Evolutionary conservation across 2,888 invertebrate species (phyloP).

Genomic region (Cinara cedri): DNA sequence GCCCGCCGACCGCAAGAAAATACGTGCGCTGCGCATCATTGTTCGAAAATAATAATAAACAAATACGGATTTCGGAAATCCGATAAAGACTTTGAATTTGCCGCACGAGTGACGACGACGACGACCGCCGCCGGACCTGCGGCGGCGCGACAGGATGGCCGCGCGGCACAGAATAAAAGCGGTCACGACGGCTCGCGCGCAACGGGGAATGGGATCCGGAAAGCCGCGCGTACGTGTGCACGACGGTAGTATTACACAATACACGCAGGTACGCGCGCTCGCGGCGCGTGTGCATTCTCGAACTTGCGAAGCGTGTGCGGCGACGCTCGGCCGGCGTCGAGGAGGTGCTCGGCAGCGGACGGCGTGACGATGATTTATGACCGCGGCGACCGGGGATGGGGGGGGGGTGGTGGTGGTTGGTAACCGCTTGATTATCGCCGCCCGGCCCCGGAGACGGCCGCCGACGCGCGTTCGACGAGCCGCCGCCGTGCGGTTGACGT

Average conservation of each 20-base stretch:
- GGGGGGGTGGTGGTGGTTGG: no score
- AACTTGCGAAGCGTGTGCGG: neutral
- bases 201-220: no score
- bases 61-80: neutral
- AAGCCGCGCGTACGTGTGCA: neutral
- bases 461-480: neutral
- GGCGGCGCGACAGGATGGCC: conserved; percentile 11
- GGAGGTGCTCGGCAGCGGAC: neutral
- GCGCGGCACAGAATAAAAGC: conserved; percentile 1
- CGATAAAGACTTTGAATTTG: neutral
- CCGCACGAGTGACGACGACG: conserved; percentile 37
- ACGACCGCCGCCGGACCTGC: conserved; percentile 5
- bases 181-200: conserved; percentile 31
- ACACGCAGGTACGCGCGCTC: neutral
- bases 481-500: no score
- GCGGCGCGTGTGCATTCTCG: neutral
- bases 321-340: neutral
- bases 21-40: no score
- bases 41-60: no score
- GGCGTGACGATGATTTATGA: conserved; percentile 49
- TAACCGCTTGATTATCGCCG: conserved; percentile 14
- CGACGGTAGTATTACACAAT: neutral
- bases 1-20: no score
- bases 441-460: neutral
- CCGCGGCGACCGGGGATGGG: neutral